Percentiles rank a stretch among this genome's conserved stretches.
These are phyloP conservation scores for Chelon auratus DNA, from an alignment of 2,797 vertebrate species.

Conservation along the genomic window DNA sequence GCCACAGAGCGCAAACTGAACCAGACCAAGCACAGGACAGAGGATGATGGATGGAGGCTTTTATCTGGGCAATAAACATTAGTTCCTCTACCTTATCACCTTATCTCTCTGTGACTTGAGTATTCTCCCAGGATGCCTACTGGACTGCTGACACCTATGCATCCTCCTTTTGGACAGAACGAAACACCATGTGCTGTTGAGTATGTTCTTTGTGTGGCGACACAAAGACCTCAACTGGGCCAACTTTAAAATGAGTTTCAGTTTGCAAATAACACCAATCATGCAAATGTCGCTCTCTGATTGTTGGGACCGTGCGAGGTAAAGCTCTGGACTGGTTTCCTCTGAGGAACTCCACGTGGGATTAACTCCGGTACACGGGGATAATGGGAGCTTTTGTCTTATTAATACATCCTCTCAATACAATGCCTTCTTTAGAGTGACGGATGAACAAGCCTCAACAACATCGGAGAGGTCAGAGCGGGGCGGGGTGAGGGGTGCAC, in stretches of 20 bases:
- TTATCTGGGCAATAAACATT: conserved; percentile 80
- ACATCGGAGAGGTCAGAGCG: conserved; percentile 68
- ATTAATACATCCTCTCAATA: conserved; percentile 84
- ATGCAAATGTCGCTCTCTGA: too few relatives aligned
- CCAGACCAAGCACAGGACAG: conserved; percentile 45
- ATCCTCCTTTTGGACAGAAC: conserved; percentile 37
- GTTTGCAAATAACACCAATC: too few relatives aligned
- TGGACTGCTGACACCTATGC: conserved; percentile 62
- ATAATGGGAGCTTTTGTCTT: conserved; percentile 86
- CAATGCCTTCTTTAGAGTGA: conserved; percentile 82
- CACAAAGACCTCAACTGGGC: conserved; percentile 6
- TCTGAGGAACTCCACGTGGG: conserved; percentile 47
- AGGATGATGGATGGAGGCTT: conserved; percentile 75
- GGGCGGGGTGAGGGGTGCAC: conserved; percentile 17
- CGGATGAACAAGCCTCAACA: conserved; percentile 82
- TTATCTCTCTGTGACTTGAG: conserved; percentile 79
- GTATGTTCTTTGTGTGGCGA: not conserved
- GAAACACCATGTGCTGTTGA: conserved; percentile 16
- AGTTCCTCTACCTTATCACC: conserved; percentile 79
- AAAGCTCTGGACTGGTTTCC: conserved; percentile 32
- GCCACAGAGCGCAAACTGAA: conserved; percentile 17
- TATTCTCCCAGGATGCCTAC: conserved; percentile 64
- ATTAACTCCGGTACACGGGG: conserved; percentile 69
- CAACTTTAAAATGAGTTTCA: not conserved
- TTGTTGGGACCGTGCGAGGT: conserved; percentile 10